A percentile compares a stretch with the other conserved stretches of the same genome.
Conservation (phyloP, 2,113 vertebrate genomes). For the Ceyx melanurus region DNA sequence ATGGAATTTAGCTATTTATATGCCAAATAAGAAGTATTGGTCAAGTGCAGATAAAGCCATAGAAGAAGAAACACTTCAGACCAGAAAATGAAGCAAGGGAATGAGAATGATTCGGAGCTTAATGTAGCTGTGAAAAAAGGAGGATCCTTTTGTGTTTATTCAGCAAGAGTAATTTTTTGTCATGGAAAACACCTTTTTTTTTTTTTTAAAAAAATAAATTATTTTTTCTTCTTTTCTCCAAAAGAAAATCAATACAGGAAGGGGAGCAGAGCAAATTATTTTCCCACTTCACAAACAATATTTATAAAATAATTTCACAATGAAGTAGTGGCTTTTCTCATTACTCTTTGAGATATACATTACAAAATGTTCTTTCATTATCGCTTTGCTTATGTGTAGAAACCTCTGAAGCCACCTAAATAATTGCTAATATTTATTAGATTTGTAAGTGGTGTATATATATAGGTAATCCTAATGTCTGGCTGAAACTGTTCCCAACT, state of each 20-base stretch:
- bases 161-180: background rate
- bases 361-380: background rate
- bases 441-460: background rate
- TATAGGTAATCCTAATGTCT: no score
- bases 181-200: background rate
- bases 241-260: background rate
- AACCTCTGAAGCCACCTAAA: background rate
- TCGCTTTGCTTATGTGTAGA: background rate
- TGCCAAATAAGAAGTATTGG: background rate
- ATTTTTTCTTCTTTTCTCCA: background rate
- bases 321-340: background rate
- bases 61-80: background rate
- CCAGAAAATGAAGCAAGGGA: background rate
- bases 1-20: background rate
- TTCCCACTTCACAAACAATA: background rate
- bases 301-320: background rate
- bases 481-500: background rate
- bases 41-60: background rate
- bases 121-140: background rate
- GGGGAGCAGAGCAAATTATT: background rate
- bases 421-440: background rate
- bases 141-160: background rate
- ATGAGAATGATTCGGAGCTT: background rate
- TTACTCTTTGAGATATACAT: background rate
- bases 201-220: background rate